Conservation (phyloP, 2,888 invertebrate genomes). For the Nezara viridula region DNA sequence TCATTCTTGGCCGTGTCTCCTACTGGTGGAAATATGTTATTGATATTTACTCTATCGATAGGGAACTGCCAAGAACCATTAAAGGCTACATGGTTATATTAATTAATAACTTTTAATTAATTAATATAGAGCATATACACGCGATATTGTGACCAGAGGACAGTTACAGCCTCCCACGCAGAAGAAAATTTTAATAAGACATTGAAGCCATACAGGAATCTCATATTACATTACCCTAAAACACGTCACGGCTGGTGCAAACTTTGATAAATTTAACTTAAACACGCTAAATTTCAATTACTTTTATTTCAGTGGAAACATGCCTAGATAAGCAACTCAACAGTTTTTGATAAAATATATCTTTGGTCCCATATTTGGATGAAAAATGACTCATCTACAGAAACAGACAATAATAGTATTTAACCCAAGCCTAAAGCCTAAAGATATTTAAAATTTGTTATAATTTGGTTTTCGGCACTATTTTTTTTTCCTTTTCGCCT, state of each 20-base stretch:
- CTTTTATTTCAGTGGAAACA: too few species aligned
- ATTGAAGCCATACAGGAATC: background rate
- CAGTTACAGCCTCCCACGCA: background rate
- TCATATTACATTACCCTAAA: background rate
- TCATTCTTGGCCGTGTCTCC: background rate
- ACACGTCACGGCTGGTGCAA: background rate
- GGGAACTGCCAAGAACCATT: background rate
- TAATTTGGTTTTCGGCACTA: too few species aligned
- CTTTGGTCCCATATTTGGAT: too few species aligned
- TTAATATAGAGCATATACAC: background rate
- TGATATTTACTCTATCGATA: background rate
- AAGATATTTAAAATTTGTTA: too few species aligned
- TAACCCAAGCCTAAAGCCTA: too few species aligned
- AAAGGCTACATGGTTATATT: background rate
- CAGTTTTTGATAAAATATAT: too few species aligned
- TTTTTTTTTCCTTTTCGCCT: too few species aligned
- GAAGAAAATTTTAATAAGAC: background rate
- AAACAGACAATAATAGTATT: too few species aligned
- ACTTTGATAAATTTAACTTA: background rate
- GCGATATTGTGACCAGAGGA: background rate
- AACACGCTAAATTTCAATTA: background rate
- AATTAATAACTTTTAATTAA: slow-evolving; percentile 3
- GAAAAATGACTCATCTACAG: too few species aligned
- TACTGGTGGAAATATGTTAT: background rate
- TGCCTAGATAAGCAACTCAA: too few species aligned